Conservation (phyloP, 2,888 invertebrate species). For the Crematogaster levior region DNA sequence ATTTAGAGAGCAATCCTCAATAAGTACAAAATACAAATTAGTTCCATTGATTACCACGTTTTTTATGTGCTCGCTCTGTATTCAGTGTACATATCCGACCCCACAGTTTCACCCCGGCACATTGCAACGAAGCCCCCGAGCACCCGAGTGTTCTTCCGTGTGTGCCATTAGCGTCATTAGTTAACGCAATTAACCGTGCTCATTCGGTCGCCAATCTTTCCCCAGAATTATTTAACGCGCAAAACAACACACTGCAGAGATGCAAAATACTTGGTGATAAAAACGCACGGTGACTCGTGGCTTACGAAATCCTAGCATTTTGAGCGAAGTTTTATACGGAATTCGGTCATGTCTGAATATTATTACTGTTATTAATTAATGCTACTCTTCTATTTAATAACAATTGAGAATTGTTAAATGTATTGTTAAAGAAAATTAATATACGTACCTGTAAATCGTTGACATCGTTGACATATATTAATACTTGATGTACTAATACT, state of each 20-base stretch:
- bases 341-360: background rate
- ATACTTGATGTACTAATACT: too few relatives aligned
- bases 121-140: constrained; percentile 26
- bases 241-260: constrained; percentile 18
- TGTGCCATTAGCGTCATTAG: constrained; percentile 28
- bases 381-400: background rate
- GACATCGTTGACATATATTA: too few relatives aligned
- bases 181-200: constrained; percentile 33
- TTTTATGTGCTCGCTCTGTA: background rate
- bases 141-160: constrained; percentile 25
- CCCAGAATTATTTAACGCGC: constrained; percentile 58
- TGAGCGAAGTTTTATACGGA: background rate
- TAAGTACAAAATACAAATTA: constrained; percentile 7
- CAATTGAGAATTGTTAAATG: background rate
- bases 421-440: background rate
- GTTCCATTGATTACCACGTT: background rate
- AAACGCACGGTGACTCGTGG: background rate
- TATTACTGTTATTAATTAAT: constrained; percentile 33
- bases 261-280: background rate
- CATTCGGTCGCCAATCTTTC: constrained; percentile 4
- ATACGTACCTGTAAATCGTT: background rate
- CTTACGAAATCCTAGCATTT: background rate
- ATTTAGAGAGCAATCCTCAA: background rate
- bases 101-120: constrained; percentile 12
- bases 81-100: constrained; percentile 11